Evolutionary conservation across 2,888 invertebrate genomes (phyloP).

Genomic region (Dryocosmus kuriphilus): DNA sequence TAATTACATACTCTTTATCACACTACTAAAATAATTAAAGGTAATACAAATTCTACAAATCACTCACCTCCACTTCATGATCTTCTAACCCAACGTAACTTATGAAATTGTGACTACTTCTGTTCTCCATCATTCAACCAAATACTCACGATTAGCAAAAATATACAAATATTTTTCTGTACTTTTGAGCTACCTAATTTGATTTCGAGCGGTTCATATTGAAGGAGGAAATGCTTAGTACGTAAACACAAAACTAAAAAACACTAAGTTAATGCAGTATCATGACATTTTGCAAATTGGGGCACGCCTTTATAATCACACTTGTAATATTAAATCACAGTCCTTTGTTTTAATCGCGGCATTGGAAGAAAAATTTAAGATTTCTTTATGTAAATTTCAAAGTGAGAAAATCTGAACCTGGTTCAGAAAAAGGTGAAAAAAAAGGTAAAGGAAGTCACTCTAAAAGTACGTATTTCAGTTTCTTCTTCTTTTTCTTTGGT

Average conservation of each 20-base stretch:
- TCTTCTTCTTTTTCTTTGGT: too few species aligned
- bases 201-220: neutral
- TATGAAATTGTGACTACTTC: slow-evolving; percentile 76
- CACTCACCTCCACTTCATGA: slow-evolving; percentile 76
- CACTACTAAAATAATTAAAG: neutral
- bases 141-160: neutral
- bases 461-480: too few species aligned
- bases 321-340: too few species aligned
- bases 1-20: neutral
- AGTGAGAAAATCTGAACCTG: too few species aligned
- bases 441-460: too few species aligned
- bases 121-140: slow-evolving; percentile 68
- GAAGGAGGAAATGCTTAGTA: neutral
- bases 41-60: slow-evolving; percentile 38
- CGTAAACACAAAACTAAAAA: slow-evolving; percentile 7
- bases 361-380: too few species aligned
- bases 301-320: neutral
- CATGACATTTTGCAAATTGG: slow-evolving; percentile 19
- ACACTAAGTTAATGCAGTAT: slow-evolving; percentile 32
- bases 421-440: too few species aligned
- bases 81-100: slow-evolving; percentile 78
- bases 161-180: neutral
- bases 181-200: neutral
- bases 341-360: too few species aligned
- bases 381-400: too few species aligned